Conservation (phyloP, 2,797 vertebrate genomes). For the Salarias fasciatus region DNA sequence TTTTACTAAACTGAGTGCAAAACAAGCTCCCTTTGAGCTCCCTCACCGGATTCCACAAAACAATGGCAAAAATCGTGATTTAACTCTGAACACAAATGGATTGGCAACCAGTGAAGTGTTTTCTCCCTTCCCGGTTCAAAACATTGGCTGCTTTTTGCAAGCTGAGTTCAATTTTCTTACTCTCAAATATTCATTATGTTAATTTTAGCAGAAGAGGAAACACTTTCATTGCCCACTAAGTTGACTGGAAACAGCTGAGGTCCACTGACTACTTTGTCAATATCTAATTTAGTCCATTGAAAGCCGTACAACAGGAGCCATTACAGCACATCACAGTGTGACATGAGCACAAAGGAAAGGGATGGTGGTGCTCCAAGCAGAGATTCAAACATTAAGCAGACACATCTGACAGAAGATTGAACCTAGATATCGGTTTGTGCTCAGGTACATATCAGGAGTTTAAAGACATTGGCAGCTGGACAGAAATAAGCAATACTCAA, state of each 20-base stretch:
- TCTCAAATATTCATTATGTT: no score
- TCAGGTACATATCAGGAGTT: not conserved
- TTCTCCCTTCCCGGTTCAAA: no score
- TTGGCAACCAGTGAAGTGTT: no score
- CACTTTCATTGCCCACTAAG: not conserved
- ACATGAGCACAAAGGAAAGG: conserved; percentile 23
- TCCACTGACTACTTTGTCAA: conserved; percentile 37
- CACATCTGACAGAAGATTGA: conserved; percentile 22
- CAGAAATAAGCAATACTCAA: conserved; percentile 22
- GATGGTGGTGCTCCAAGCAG: conserved; percentile 12
- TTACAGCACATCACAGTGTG: conserved; percentile 13
- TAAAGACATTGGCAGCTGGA: conserved; percentile 14
- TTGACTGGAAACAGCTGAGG: conserved; percentile 15
- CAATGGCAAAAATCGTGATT: no score
- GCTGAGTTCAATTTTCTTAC: no score
- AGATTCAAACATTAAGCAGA: conserved; percentile 4
- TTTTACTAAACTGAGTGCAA: no score
- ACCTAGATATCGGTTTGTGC: conserved; percentile 15
- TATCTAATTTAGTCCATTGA: conserved; percentile 28
- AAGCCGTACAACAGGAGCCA: conserved; percentile 17
- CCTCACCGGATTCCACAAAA: no score
- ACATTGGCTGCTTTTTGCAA: no score
- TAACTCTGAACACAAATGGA: no score
- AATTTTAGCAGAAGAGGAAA: no score
- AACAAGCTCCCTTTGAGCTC: no score